Percentiles rank a stretch among this genome's conserved stretches.
phyloP scores from a whole-genome alignment of 2,888 invertebrate genomes.

The Plagodis dolabraria region DNA sequence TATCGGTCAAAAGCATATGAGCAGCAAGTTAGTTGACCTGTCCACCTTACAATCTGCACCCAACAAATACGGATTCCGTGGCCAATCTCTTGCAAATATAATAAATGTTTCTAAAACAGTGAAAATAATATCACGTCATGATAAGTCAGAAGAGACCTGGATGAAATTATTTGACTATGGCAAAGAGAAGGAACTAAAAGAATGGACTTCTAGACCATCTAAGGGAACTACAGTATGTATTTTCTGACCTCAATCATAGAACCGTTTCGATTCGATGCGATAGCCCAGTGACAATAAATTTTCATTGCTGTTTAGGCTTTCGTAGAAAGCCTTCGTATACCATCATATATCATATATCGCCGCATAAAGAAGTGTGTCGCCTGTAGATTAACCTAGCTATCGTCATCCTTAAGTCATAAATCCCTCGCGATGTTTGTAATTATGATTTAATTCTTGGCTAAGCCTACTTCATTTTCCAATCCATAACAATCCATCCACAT shows the following conservation, averaged over 20 bases:
- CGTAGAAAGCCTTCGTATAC: too few relatives aligned
- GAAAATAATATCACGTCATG: conserved; percentile 84
- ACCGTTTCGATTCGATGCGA: too few relatives aligned
- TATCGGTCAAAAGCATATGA: conserved; percentile 86
- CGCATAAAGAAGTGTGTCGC: too few relatives aligned
- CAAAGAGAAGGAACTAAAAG: conserved; percentile 59
- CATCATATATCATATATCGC: too few relatives aligned
- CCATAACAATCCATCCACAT: too few relatives aligned
- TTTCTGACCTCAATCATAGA: not conserved
- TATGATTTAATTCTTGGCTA: too few relatives aligned
- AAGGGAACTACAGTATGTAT: conserved; percentile 87
- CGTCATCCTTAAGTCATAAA: too few relatives aligned
- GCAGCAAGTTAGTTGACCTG: conserved; percentile 86
- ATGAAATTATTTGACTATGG: conserved; percentile 83
- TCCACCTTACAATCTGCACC: conserved; percentile 79
- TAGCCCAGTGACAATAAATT: too few relatives aligned
- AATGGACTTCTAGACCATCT: conserved; percentile 80
- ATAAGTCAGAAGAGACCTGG: conserved; percentile 79
- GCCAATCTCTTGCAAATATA: conserved; percentile 88
- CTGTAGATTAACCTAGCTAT: too few relatives aligned
- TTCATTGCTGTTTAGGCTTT: too few relatives aligned
- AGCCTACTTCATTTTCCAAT: too few relatives aligned
- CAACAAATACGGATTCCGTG: conserved; percentile 87
- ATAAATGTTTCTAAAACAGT: conserved; percentile 82
- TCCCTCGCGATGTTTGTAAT: too few relatives aligned